Percentiles rank a stretch among this genome's conserved stretches.
These are phyloP conservation scores for Sepioteuthis lessoniana DNA, from an alignment of 2,888 invertebrate species.

Conservation along the genomic window DNA sequence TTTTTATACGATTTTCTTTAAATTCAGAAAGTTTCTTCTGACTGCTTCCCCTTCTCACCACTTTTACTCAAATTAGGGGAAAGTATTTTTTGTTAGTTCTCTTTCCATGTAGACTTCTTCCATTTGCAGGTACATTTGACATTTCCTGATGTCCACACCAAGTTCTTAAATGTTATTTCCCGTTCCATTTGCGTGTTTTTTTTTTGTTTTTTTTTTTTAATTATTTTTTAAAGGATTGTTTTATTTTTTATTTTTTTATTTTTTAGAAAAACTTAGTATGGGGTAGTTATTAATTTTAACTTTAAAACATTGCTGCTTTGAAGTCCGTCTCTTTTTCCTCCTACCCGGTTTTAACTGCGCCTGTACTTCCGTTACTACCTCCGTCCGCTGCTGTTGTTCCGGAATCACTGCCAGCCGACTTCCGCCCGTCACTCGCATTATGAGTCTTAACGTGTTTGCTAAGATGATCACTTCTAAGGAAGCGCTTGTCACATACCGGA, in stretches of 20 bases:
- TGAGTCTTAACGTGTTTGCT: constrained; percentile 95
- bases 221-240: no score
- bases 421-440: constrained; percentile 63
- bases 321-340: not conserved
- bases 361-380: constrained; percentile 34
- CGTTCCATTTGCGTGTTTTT: not conserved
- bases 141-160: not conserved
- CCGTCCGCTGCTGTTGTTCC: constrained; percentile 49
- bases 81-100: no score
- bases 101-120: not conserved
- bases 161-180: not conserved
- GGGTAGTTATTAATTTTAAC: not conserved
- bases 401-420: constrained; percentile 63
- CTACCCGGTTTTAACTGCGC: constrained; percentile 42
- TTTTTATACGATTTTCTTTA: not conserved
- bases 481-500: constrained; percentile 90
- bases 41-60: not conserved
- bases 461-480: constrained; percentile 93
- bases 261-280: constrained; percentile 4
- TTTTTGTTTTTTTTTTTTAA: no score
- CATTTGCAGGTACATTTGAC: not conserved
- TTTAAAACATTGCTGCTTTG: not conserved
- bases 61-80: not conserved
- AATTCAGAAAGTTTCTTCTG: not conserved
- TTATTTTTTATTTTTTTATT: not conserved